phyloP scores from a whole-genome alignment of 1,140 invertebrate species.

The Nasonia vitripennis region DNA sequence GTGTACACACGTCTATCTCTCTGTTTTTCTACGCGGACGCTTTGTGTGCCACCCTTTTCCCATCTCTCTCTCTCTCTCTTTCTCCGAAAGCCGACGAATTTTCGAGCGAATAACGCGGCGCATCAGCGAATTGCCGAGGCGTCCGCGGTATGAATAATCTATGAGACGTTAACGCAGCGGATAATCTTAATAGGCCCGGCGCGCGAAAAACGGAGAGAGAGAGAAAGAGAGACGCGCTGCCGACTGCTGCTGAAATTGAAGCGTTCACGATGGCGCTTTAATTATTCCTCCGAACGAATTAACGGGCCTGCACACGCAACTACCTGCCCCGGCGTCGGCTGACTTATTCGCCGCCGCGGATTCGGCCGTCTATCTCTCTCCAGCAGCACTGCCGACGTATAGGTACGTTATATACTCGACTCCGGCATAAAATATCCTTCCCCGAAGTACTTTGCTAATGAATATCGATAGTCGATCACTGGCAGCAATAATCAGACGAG shows the following conservation, averaged over 20 bases:
- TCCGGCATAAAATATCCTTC: constrained; percentile 61
- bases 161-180: constrained; percentile 44
- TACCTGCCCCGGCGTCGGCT: constrained; percentile 32
- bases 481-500: background rate
- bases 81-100: background rate
- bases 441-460: constrained; percentile 59
- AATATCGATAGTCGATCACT: constrained; percentile 62
- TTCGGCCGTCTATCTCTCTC: constrained; percentile 52
- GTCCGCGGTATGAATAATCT: constrained; percentile 17
- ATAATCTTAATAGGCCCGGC: constrained; percentile 46
- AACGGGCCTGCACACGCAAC: constrained; percentile 68
- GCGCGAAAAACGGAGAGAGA: constrained; percentile 18
- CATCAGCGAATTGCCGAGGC: no score
- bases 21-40: no score
- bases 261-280: constrained; percentile 67
- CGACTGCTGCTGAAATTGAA: constrained; percentile 61
- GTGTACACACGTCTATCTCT: no score
- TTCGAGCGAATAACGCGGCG: no score
- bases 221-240: background rate
- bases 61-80: background rate
- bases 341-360: constrained; percentile 47
- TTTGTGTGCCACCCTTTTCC: no score
- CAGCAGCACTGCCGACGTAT: background rate
- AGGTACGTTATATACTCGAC: constrained; percentile 59
- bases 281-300: constrained; percentile 71